phyloP scores from a whole-genome alignment of 1,140 invertebrate genomes.

The Laupala kohalensis region DNA sequence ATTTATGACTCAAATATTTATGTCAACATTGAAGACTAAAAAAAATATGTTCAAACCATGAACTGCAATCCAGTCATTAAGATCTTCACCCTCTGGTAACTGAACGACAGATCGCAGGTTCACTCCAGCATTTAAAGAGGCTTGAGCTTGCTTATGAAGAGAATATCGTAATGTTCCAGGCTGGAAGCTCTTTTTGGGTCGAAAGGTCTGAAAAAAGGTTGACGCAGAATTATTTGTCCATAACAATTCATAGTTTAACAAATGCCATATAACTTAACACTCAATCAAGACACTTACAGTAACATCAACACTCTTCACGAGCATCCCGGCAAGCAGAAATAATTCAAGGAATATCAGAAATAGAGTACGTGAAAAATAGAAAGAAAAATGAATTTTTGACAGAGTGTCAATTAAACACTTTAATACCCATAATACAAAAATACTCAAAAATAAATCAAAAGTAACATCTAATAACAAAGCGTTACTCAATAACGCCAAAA shows the following conservation, averaged over 20 bases:
- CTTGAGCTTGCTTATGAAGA: slow-evolving; percentile 86
- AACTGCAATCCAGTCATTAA: slow-evolving; percentile 91
- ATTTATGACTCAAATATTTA: too few relatives aligned
- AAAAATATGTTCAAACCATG: slow-evolving; percentile 62
- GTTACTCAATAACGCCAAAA: not conserved
- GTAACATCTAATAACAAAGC: not conserved
- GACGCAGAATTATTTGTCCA: not conserved
- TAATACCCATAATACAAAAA: not conserved
- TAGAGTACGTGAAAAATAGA: not conserved
- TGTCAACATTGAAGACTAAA: not conserved
- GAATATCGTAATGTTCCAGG: slow-evolving; percentile 84
- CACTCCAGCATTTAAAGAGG: slow-evolving; percentile 85
- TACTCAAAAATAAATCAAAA: not conserved
- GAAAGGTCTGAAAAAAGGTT: slow-evolving; percentile 54
- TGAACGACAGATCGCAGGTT: slow-evolving; percentile 76
- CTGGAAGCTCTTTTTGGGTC: slow-evolving; percentile 81
- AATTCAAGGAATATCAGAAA: too few relatives aligned
- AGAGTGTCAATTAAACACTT: not conserved
- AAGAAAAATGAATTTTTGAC: not conserved
- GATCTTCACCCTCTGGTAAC: slow-evolving; percentile 72
- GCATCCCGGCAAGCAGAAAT: too few relatives aligned
- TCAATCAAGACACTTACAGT: too few relatives aligned
- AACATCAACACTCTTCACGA: too few relatives aligned
- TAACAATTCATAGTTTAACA: not conserved
- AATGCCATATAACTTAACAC: not conserved